Percentiles rank a stretch among this genome's conserved stretches.
These are phyloP conservation scores for Drosophila neocordata DNA, from an alignment of 1,140 invertebrate species.

Conservation along the genomic window DNA sequence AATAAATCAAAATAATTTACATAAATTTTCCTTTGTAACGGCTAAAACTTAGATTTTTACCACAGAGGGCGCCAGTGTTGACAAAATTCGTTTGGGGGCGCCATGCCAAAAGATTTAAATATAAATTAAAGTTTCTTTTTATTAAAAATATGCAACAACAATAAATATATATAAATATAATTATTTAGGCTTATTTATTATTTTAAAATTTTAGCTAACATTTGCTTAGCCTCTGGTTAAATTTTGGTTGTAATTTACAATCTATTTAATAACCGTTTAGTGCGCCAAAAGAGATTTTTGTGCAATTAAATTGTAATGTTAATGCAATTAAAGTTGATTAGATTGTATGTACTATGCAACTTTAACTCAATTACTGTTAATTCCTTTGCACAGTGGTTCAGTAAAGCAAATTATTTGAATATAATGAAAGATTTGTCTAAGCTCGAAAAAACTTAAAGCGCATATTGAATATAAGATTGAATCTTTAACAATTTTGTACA, in stretches of 20 bases:
- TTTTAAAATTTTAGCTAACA: not conserved
- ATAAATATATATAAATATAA: not conserved
- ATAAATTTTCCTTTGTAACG: slow-evolving; percentile 34
- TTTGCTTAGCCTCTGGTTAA: not conserved
- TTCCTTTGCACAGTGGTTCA: not conserved
- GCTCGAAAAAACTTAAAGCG: no score
- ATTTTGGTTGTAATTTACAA: not conserved
- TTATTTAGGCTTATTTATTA: not conserved
- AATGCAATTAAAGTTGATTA: slow-evolving; percentile 10
- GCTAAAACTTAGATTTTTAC: not conserved
- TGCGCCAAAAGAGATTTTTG: not conserved
- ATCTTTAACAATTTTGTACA: no score
- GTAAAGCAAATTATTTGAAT: no score
- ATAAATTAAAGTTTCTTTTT: no score
- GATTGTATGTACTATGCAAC: slow-evolving; percentile 24
- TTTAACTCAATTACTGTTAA: slow-evolving; percentile 36
- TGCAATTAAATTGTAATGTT: not conserved
- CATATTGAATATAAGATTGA: no score
- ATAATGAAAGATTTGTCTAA: no score
- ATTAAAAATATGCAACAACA: no score
- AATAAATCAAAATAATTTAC: not conserved
- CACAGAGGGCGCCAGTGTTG: not conserved
- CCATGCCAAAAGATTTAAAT: not conserved
- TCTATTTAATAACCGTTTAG: slow-evolving; percentile 6
- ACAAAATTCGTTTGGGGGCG: not conserved